Evolutionary conservation across 2,797 vertebrate species (phyloP).

Genomic region (Ispidina lecontei): DNA sequence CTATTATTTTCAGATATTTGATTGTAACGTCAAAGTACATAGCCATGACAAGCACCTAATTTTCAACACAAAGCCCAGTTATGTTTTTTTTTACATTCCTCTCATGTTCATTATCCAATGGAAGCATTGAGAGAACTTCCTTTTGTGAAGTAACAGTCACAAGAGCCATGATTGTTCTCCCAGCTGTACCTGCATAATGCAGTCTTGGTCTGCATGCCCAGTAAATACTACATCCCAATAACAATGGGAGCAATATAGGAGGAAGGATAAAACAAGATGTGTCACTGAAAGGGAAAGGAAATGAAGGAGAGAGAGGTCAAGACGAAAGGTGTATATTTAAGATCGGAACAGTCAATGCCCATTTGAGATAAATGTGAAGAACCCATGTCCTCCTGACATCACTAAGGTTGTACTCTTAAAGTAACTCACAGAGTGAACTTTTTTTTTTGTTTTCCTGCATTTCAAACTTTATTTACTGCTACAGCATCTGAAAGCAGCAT

Average conservation of each 20-base stretch:
- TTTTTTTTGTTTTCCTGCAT: not conserved
- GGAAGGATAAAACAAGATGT: not conserved
- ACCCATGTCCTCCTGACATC: not conserved
- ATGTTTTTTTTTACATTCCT: not conserved
- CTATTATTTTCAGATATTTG: too few species aligned
- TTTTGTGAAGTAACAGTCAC: not conserved
- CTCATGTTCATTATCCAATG: not conserved
- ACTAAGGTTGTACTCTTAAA: not conserved
- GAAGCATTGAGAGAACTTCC: not conserved
- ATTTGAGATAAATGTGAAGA: not conserved
- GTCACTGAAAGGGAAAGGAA: not conserved
- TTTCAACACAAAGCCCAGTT: not conserved
- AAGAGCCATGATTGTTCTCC: rapidly evolving
- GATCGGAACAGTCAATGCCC: not conserved
- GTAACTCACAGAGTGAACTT: not conserved
- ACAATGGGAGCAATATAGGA: not conserved
- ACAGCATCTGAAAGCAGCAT: not conserved
- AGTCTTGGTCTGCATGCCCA: not conserved
- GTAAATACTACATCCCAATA: not conserved
- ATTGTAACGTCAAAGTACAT: not conserved
- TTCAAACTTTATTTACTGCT: not conserved
- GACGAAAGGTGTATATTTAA: not conserved
- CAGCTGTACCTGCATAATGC: not conserved
- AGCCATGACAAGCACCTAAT: not conserved
- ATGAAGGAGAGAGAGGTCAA: not conserved